These are phyloP conservation scores for Lymantria monacha DNA, from an alignment of 2,888 invertebrate species.

Conservation along the genomic window DNA sequence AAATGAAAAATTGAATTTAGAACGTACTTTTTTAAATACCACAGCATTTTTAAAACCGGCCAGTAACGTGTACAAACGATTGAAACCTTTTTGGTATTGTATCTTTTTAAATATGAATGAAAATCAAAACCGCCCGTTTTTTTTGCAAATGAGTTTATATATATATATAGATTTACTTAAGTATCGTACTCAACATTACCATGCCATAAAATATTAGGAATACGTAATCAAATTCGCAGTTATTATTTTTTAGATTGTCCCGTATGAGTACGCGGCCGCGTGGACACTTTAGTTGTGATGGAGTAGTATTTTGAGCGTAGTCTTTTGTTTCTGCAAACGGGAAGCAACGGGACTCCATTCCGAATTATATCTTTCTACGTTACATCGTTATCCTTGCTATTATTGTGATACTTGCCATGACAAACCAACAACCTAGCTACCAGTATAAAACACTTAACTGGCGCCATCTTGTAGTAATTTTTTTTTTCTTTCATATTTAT, in stretches of 20 bases:
- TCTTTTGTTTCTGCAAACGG: conserved; percentile 9
- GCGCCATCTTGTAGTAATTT: background rate
- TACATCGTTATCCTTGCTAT: background rate
- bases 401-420: background rate
- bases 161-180: no score
- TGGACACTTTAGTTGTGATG: conserved; percentile 4
- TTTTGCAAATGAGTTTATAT: no score
- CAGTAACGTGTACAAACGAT: no score
- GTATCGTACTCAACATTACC: no score
- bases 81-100: no score
- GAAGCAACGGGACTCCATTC: conserved; percentile 3
- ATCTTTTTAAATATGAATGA: no score
- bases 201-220: no score
- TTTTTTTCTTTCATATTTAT: background rate
- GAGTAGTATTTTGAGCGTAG: conserved; percentile 8
- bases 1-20: no score
- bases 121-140: no score
- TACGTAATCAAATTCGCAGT: no score
- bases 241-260: background rate
- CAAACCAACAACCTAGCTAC: background rate
- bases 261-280: background rate
- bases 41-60: no score
- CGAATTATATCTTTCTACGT: background rate
- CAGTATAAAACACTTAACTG: background rate
- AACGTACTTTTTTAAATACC: no score